Evolutionary conservation across 2,797 vertebrate genomes (phyloP).

Genomic region (Poecile montanus): DNA sequence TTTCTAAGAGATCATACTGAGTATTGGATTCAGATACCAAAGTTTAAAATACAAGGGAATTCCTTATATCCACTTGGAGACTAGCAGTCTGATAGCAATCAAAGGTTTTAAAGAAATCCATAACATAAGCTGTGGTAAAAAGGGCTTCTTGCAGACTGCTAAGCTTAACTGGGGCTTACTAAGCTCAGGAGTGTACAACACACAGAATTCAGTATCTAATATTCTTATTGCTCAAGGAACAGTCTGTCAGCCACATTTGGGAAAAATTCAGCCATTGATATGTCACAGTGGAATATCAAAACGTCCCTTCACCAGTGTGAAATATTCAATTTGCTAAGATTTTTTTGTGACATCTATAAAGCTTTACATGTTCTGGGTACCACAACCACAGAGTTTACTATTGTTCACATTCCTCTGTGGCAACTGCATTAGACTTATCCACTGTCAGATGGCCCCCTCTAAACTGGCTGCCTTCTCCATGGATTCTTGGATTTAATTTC

Average conservation of each 20-base stretch:
- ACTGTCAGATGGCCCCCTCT: neutral
- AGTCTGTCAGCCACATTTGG: neutral
- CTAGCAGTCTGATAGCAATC: neutral
- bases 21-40: neutral
- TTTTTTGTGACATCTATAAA: neutral
- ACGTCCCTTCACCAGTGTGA: neutral
- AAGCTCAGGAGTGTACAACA: neutral
- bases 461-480: neutral
- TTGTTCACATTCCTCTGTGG: neutral
- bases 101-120: neutral
- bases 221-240: neutral
- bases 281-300: neutral
- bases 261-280: neutral
- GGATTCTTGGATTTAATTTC: neutral
- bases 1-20: neutral
- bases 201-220: neutral
- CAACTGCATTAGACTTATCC: neutral
- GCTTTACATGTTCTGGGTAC: neutral
- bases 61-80: neutral
- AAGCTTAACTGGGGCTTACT: neutral
- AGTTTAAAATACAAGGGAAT: neutral
- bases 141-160: neutral
- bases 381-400: neutral
- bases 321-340: neutral
- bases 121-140: neutral